Evolutionary conservation across 2,888 invertebrate species (phyloP).

Genomic region (Drosophila robusta): DNA sequence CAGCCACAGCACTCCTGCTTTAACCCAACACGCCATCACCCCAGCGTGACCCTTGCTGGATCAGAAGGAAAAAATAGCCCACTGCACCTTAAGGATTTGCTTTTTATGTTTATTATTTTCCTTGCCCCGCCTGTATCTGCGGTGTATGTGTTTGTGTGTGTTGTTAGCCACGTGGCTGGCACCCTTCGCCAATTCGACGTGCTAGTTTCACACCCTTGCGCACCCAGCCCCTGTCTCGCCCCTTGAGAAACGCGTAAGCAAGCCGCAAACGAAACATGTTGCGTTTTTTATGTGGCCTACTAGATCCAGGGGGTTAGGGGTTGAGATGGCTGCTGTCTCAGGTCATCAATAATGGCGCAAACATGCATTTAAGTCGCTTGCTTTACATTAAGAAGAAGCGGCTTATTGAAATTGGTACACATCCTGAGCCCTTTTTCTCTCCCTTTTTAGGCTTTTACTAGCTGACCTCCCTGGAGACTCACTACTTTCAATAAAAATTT

Average conservation of each 20-base stretch:
- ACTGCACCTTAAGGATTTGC: slow-evolving; percentile 64
- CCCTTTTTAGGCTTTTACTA: slow-evolving; percentile 25
- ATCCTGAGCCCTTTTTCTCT: slow-evolving; percentile 61
- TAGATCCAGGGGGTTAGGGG: slow-evolving; percentile 26
- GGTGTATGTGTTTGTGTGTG: slow-evolving; percentile 25
- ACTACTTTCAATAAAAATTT: slow-evolving; percentile 81
- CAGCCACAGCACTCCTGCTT: slow-evolving; percentile 21
- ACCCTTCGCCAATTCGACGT: slow-evolving; percentile 58
- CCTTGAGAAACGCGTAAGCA: slow-evolving; percentile 35
- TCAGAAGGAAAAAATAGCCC: slow-evolving; percentile 40
- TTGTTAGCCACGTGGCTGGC: slow-evolving; percentile 57
- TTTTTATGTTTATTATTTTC: slow-evolving; percentile 70
- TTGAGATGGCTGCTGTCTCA: slow-evolving; percentile 29
- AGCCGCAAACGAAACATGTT: slow-evolving; percentile 62
- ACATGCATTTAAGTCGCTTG: slow-evolving; percentile 65
- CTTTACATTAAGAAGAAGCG: slow-evolving; percentile 61
- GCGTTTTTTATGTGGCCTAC: slow-evolving; percentile 59
- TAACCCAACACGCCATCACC: background rate
- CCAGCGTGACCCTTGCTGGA: slow-evolving; percentile 35
- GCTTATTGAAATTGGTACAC: slow-evolving; percentile 74
- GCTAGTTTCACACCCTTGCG: slow-evolving; percentile 67
- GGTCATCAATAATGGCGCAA: slow-evolving; percentile 80
- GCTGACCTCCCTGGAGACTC: slow-evolving; percentile 64
- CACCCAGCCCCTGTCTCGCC: slow-evolving; percentile 11
- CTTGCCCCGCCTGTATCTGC: slow-evolving; percentile 10